phyloP scores from a whole-genome alignment of 1,140 invertebrate genomes.

The Helicorthomorpha holstii region DNA sequence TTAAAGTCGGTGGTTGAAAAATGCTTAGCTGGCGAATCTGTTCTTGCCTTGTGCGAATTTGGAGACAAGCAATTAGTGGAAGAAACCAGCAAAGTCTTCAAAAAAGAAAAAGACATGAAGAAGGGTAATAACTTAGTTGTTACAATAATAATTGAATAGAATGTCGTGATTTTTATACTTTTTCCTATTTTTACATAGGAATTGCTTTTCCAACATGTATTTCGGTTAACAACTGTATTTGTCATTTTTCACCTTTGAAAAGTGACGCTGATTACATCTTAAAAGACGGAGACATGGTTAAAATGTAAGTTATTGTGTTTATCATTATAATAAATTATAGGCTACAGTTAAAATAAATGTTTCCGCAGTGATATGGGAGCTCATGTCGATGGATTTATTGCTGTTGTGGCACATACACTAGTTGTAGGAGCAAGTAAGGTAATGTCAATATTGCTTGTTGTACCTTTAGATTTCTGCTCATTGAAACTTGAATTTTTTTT shows the following conservation, averaged over 20 bases:
- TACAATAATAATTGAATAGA: slow-evolving; percentile 1
- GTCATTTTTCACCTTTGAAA: slow-evolving; percentile 89
- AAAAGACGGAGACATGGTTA: slow-evolving; percentile 88
- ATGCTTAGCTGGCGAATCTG: slow-evolving; percentile 70
- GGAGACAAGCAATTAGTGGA: slow-evolving; percentile 77
- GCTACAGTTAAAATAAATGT: slow-evolving; percentile 7
- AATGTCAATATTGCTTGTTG: too few relatives aligned
- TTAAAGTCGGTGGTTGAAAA: slow-evolving; percentile 73
- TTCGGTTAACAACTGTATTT: slow-evolving; percentile 97
- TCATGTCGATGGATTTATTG: slow-evolving; percentile 97
- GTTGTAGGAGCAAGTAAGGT: slow-evolving; percentile 59
- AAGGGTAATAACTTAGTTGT: slow-evolving; percentile 44
- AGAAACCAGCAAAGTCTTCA: slow-evolving; percentile 91
- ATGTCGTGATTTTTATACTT: not conserved
- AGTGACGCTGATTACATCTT: slow-evolving; percentile 77
- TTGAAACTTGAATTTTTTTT: slow-evolving; percentile 5
- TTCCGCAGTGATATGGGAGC: slow-evolving; percentile 80
- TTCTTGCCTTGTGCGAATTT: slow-evolving; percentile 77
- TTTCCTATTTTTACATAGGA: slow-evolving; percentile 24
- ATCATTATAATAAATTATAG: slow-evolving; percentile 4
- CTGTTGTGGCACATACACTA: slow-evolving; percentile 90
- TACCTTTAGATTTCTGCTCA: not conserved
- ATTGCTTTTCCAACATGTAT: slow-evolving; percentile 98
- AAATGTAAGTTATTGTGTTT: slow-evolving; percentile 57
- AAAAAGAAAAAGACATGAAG: slow-evolving; percentile 95